Evolutionary conservation across 2,888 invertebrate species (phyloP), one percentile per base, ranked within the genome.

Genomic region (Platyscelio sp.): DNA sequence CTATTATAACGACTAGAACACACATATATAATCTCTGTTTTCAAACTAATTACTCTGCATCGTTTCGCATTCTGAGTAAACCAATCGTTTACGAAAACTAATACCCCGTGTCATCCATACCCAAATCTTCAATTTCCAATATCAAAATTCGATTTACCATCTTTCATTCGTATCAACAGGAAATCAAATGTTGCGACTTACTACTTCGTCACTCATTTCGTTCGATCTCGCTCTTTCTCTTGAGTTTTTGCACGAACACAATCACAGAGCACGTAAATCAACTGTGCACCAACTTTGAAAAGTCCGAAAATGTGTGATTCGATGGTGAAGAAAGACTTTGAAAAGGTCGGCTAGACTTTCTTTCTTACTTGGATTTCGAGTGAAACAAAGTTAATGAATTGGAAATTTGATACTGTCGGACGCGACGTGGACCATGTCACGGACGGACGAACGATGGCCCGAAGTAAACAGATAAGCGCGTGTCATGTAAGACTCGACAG

Each of bases 401-500:
- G 18, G 26, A 33, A 29, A 72, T 60, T 71, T 20, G 33, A 27
- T 43, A 63, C 51, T 54, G n/a, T 1, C 38, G 2, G 15, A 15
- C 13, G 11, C 11, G 56, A 27, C 27, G 20, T 15, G 58, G 24
- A 61, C 27, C 43, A 20, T 22, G 26, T 43, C 18, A 76, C 43
- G 33, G 20, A 15, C 61, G 33, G n/a, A 24, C 38, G 22, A 33
- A 60, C 68, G 43, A 60, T 46, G 68, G 24, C 46, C 38, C 60
- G 58, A 27, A 29, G 46, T 20, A 63, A 71, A 71, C 76, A 67
- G 76, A 86, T 77, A 76, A 76, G 82, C 46, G 72, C 70, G 85
- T 81, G 87, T 89, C 87, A 88, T 88, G 85, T 88, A 87, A 87
- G 90, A 90, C 88, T 90, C 91, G 89, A 87, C 91, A 89, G 90